Percentiles rank a stretch among this genome's conserved stretches.
Evolutionary conservation across 2,113 vertebrate species (phyloP).

Genomic region (Psilopsiagon aymara): DNA sequence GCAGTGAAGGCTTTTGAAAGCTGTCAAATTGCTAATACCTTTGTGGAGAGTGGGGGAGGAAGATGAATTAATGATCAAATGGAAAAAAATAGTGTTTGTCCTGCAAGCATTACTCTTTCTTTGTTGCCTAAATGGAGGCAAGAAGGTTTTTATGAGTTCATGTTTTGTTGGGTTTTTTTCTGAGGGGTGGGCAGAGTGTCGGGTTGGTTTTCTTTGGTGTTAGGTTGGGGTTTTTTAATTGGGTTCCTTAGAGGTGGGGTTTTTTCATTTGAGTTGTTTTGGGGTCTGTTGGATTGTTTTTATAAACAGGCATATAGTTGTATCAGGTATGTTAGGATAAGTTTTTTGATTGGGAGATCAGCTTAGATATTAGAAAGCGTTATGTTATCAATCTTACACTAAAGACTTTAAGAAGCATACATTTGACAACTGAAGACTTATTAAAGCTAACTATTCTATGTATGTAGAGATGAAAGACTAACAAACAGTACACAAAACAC

Average conservation of each 20-base stretch:
- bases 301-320: background rate
- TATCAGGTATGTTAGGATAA: background rate
- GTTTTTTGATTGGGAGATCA: background rate
- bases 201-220: accelerated
- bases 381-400: background rate
- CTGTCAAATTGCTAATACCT: background rate
- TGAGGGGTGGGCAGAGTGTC: accelerated
- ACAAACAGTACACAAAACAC: background rate
- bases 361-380: background rate
- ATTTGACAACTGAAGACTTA: background rate
- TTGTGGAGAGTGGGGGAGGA: background rate
- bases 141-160: background rate
- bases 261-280: background rate
- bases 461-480: background rate
- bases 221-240: background rate
- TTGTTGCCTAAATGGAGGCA: background rate
- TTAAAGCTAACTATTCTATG: background rate
- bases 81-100: background rate
- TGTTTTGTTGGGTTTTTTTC: background rate
- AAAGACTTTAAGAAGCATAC: background rate
- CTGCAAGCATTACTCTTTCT: background rate
- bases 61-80: background rate
- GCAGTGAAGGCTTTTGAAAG: conserved; percentile 28
- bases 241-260: too few species aligned
- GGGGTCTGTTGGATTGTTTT: background rate